Conservation (phyloP, 2,888 invertebrate genomes). For the Adineta ricciae region DNA sequence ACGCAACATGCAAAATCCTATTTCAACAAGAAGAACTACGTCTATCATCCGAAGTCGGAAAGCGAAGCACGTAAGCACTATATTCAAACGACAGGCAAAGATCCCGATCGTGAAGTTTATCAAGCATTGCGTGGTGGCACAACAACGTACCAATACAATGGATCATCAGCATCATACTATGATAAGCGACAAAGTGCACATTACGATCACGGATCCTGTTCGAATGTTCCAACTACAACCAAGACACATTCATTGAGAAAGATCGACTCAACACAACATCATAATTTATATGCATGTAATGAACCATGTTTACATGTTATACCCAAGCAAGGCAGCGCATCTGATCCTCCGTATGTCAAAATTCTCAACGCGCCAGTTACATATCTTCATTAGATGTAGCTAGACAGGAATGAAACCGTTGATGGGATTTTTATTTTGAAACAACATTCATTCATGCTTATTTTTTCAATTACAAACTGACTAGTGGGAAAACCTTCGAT, state of each 20-base stretch:
- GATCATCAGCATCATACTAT: neutral
- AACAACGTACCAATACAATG: neutral
- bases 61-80: neutral
- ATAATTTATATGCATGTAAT: slow-evolving; percentile 16
- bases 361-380: slow-evolving; percentile 9
- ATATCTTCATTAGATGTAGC: neutral
- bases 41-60: slow-evolving; percentile 9
- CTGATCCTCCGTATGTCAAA: slow-evolving; percentile 1
- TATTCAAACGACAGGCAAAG: neutral
- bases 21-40: neutral
- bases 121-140: slow-evolving; percentile 18
- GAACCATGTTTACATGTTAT: slow-evolving; percentile 14
- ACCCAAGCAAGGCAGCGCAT: neutral
- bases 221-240: neutral
- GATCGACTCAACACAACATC: neutral
- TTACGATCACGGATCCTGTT: neutral
- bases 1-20: neutral
- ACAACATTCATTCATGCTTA: neutral
- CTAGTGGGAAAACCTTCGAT: neutral
- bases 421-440: neutral
- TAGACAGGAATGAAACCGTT: neutral
- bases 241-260: neutral
- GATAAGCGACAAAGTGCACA: neutral
- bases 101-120: slow-evolving; percentile 17
- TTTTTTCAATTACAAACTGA: neutral